Evolutionary conservation across 2,888 invertebrate species (phyloP).

Genomic region (Xiphydria camelus): DNA sequence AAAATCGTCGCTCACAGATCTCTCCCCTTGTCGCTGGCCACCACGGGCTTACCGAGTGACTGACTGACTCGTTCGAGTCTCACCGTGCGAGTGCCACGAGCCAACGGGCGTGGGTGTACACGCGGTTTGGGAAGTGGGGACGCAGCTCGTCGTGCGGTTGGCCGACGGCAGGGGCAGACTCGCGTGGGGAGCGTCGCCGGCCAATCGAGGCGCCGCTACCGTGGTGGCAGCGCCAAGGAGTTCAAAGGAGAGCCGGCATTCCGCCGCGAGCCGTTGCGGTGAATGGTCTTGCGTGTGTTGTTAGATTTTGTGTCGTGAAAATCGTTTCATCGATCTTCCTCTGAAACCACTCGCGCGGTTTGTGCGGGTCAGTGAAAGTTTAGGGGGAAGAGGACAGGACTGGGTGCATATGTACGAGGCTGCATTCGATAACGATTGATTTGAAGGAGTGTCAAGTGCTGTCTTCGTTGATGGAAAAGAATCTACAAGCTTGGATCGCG

Average conservation of each 20-base stretch:
- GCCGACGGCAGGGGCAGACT: constrained; percentile 24
- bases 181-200: constrained; percentile 29
- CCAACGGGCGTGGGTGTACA: constrained; percentile 50
- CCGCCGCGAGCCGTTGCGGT: constrained; percentile 34
- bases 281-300: no score
- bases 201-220: constrained; percentile 34
- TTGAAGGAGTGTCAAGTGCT: no score
- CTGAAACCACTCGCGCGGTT: no score
- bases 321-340: no score
- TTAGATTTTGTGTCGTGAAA: no score
- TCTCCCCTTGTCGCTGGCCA: constrained; percentile 47
- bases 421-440: no score
- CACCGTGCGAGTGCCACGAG: constrained; percentile 29
- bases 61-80: constrained; percentile 35
- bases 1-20: constrained; percentile 24
- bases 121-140: constrained; percentile 35
- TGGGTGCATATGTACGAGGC: no score
- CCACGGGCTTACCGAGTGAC: constrained; percentile 54
- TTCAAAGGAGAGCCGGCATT: constrained; percentile 28
- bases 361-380: no score
- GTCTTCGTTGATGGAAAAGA: no score
- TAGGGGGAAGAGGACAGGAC: no score
- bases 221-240: constrained; percentile 21
- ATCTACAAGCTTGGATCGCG: no score
- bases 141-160: constrained; percentile 30